These are phyloP conservation scores for Pongo pygmaeus DNA, from an alignment of 2,113 vertebrate genomes.

Conservation along the genomic window DNA sequence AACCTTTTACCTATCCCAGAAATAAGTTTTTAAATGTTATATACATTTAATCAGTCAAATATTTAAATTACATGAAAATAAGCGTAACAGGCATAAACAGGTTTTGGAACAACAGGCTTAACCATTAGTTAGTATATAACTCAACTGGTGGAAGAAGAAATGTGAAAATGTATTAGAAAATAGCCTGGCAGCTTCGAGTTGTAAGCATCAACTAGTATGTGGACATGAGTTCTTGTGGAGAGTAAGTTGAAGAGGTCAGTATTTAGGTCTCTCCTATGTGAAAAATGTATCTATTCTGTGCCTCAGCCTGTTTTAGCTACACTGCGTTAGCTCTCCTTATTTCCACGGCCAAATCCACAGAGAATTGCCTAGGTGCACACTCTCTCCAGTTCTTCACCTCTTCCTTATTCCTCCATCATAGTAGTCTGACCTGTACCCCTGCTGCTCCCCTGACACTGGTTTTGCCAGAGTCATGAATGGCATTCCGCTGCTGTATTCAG, in stretches of 20 bases:
- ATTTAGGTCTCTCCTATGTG: neutral
- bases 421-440: neutral
- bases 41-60: neutral
- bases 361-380: neutral
- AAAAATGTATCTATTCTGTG: neutral
- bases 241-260: neutral
- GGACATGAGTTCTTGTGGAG: neutral
- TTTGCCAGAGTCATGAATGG: neutral
- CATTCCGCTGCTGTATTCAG: neutral
- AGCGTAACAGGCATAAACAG: neutral
- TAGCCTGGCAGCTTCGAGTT: neutral
- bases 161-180: conserved; percentile 2
- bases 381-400: neutral
- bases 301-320: neutral
- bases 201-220: neutral
- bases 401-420: neutral
- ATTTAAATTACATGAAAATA: neutral
- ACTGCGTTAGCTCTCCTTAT: neutral
- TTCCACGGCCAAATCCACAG: neutral
- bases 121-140: neutral
- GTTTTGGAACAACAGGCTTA: neutral
- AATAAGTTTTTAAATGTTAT: neutral
- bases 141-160: neutral
- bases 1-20: neutral
- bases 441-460: neutral